Conservation (phyloP, 2,113 vertebrate species). For the Gambusia affinis region DNA sequence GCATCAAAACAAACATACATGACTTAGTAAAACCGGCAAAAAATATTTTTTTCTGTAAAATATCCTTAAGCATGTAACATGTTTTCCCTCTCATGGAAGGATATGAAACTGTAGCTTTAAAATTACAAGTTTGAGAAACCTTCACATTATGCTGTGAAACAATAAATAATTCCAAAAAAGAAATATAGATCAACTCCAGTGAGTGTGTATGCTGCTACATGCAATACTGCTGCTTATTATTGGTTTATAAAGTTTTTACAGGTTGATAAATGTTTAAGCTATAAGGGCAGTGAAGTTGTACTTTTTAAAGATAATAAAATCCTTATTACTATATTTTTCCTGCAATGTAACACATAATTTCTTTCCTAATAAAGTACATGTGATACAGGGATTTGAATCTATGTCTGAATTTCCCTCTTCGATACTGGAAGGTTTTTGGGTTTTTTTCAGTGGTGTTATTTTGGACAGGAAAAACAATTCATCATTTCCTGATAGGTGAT, state of each 20-base stretch:
- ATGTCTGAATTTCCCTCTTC: constrained; percentile 5
- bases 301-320: too few species aligned
- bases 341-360: too few species aligned
- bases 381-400: neutral
- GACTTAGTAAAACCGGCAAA: too few species aligned
- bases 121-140: neutral
- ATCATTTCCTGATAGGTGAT: neutral
- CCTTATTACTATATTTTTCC: too few species aligned
- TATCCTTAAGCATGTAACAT: too few species aligned
- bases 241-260: neutral
- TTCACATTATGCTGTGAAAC: neutral
- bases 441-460: neutral
- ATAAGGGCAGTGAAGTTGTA: too few species aligned
- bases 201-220: neutral
- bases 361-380: too few species aligned
- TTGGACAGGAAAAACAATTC: neutral
- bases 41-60: too few species aligned
- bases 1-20: too few species aligned
- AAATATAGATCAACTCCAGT: neutral
- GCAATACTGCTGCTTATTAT: neutral
- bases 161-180: neutral
- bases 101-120: neutral
- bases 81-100: neutral
- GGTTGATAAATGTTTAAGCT: too few species aligned
- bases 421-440: constrained; percentile 16